Evolutionary conservation across 2,888 invertebrate species (phyloP).

Genomic region (Microplitis manilae): DNA sequence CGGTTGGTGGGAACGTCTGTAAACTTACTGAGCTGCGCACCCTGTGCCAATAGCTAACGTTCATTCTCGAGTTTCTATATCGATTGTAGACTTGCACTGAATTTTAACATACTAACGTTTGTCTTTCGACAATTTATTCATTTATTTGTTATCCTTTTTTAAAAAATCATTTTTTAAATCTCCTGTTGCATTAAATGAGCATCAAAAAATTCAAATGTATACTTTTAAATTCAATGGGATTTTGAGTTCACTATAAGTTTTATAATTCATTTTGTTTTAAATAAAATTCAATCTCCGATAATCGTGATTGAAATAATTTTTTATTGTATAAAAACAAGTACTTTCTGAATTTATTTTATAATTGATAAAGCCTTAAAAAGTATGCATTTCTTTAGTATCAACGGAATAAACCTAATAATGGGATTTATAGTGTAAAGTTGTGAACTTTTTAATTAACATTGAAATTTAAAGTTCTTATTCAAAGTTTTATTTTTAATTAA

Average conservation of each 20-base stretch:
- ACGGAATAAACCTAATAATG: not conserved
- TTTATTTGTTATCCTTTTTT: not conserved
- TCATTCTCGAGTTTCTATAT: constrained; percentile 20
- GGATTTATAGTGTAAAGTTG: not conserved
- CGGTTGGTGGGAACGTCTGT: constrained; percentile 49
- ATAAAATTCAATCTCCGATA: no score
- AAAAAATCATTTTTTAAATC: not conserved
- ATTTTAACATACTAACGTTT: not conserved
- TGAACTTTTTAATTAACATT: constrained; percentile 15
- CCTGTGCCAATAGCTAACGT: constrained; percentile 23
- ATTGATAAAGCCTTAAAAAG: no score
- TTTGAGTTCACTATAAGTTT: no score
- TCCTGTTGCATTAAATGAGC: not conserved
- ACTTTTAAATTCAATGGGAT: no score
- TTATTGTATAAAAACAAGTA: not conserved
- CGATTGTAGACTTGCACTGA: constrained; percentile 1
- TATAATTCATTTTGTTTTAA: no score
- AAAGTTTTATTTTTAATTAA: constrained; percentile 31
- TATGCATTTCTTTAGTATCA: not conserved
- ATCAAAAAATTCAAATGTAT: no score
- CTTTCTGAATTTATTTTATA: not conserved
- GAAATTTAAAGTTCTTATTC: not conserved
- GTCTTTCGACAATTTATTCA: constrained; percentile 1
- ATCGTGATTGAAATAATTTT: no score
- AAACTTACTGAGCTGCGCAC: constrained; percentile 27